Conservation (phyloP, 2,797 vertebrate species). For the Artibeus lituratus region DNA sequence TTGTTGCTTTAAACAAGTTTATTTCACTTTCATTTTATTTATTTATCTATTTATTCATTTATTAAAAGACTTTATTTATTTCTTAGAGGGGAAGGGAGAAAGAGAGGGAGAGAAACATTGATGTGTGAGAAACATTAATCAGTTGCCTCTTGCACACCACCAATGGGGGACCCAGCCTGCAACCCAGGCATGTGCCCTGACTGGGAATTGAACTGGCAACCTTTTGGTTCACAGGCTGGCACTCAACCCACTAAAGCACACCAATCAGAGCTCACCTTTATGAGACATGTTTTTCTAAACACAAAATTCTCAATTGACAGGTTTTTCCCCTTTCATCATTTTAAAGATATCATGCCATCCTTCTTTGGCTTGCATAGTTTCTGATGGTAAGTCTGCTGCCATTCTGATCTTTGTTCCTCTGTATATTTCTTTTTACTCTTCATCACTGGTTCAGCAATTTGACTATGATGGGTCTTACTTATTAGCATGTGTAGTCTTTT, state of each 20-base stretch:
- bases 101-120: not conserved
- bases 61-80: not conserved
- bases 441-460: not conserved
- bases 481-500: not conserved
- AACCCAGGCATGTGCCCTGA: not conserved
- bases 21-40: not conserved
- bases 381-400: not conserved
- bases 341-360: not conserved
- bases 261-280: not conserved
- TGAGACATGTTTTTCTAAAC: not conserved
- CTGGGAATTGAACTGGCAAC: not conserved
- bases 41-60: too few relatives aligned
- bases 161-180: not conserved
- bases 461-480: not conserved
- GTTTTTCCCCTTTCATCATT: not conserved
- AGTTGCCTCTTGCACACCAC: not conserved
- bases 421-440: not conserved
- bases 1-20: not conserved
- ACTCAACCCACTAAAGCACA: not conserved
- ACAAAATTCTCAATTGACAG: not conserved
- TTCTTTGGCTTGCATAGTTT: not conserved
- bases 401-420: not conserved
- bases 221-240: not conserved
- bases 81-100: not conserved
- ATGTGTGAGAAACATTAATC: not conserved